Conservation (phyloP, 2,113 vertebrate genomes). For the human region DNA sequence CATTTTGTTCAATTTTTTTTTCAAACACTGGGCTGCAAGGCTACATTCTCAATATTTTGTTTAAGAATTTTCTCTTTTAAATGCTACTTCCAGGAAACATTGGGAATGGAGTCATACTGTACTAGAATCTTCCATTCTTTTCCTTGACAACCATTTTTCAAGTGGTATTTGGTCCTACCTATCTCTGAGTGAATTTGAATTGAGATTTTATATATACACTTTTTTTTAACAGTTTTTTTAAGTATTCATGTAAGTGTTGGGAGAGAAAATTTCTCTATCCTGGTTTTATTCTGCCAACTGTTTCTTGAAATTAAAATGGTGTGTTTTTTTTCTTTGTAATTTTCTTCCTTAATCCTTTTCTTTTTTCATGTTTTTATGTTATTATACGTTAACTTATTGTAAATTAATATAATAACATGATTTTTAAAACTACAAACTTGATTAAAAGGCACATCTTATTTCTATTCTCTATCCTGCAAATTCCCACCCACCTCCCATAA, state of each 20-base stretch:
- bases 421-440: not conserved
- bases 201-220: not conserved
- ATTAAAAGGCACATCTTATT: not conserved
- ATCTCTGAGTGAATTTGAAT: not conserved
- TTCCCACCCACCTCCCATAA: not conserved
- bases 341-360: not conserved
- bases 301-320: not conserved
- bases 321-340: not conserved
- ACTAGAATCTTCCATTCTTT: not conserved
- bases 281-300: not conserved
- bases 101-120: not conserved
- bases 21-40: not conserved
- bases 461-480: not conserved
- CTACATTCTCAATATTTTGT: not conserved
- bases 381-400: not conserved
- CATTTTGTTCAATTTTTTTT: not conserved
- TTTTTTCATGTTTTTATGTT: not conserved
- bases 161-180: not conserved
- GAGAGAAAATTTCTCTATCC: not conserved
- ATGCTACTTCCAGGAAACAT: not conserved
- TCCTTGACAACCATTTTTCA: not conserved
- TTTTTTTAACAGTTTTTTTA: not conserved
- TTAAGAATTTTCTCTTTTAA: not conserved
- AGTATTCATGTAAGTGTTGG: not conserved
- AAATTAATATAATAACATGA: not conserved